Base-by-base conservation (phyloP, 1,140 invertebrate genomes). In the Neodiprion virginianus region DNA sequence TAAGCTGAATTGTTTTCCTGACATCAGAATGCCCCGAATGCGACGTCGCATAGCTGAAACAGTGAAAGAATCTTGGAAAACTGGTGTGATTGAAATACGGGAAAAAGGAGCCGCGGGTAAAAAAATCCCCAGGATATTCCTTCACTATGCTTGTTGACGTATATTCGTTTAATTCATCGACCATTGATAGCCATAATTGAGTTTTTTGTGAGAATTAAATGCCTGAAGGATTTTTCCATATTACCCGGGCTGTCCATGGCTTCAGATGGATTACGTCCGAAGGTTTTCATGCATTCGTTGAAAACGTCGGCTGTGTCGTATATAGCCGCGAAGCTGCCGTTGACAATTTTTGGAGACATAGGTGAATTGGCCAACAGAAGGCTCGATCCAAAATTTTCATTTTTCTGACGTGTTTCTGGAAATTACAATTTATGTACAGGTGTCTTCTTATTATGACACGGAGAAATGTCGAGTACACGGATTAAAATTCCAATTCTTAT, bases 271-370 rank as follows among this genome's bases (percentile, higher is more conserved):
- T 94, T 82, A 78, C 92, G 91, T 23, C 91, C 91, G 78, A 94
- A 92, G n/a, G 92, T 93, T 80, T 92, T 92, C 71, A 93, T 93
- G 85, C 94, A 95, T 76, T 95, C 95, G 23, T 93, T 92, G 69
- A 97, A 90, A 14, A 96, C 91, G 80, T 96, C 95, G 72, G 93
- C 94, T 49, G 95, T 95, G 83, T 99, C 97, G 82, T 97, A 97
- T 75, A 99, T 95, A 8, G 97, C 97, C 0, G 95, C 97, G 88
- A 98, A 99, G 77, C 96, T 98, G 0, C 96, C 98, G 81, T 99
- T 98, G 8, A 99, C 96, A 21, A 99, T 95, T 89, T 99, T 99
- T 0, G 98, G 97, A 40, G 97, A 98, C 93, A 98, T 97, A 1
- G 97, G 97, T 28, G 96, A 96, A 86, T 99, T 98, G 10, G 98